Evolutionary conservation across 2,113 vertebrate species (phyloP).

Genomic region (Picathartes gymnocephalus): DNA sequence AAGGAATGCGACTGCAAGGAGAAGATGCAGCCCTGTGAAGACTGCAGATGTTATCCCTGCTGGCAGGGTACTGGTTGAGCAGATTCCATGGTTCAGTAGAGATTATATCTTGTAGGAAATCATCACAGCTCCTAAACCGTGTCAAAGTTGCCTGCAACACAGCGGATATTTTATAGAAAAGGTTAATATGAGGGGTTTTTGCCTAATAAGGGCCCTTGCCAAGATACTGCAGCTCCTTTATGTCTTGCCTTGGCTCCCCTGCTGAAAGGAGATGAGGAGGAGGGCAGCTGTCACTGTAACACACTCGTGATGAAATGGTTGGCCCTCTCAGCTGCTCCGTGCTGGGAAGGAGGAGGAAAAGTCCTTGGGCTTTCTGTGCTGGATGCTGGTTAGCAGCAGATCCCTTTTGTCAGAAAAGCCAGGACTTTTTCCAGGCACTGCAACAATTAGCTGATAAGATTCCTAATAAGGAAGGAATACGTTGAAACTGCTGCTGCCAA

Average conservation of each 20-base stretch:
- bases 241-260: not conserved
- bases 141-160: not conserved
- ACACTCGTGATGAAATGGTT: not conserved
- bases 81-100: not conserved
- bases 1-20: not conserved
- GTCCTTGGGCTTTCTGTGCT: not conserved
- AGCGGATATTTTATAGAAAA: not conserved
- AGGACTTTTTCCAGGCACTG: not conserved
- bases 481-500: not conserved
- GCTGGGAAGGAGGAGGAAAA: not conserved
- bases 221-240: not conserved
- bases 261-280: not conserved
- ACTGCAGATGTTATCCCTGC: not conserved
- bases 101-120: constrained; percentile 15
- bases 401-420: not conserved
- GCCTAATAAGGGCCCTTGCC: not conserved
- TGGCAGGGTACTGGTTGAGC: not conserved
- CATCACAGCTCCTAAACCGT: not conserved
- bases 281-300: not conserved
- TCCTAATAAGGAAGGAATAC: not conserved
- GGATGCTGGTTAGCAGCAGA: not conserved
- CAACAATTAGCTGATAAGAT: not conserved
- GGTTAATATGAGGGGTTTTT: not conserved
- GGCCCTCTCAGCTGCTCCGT: rapidly evolving
- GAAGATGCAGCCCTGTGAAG: not conserved